Evolutionary conservation across 2,888 invertebrate genomes (phyloP).

Genomic region (Amphipoea lucens): DNA sequence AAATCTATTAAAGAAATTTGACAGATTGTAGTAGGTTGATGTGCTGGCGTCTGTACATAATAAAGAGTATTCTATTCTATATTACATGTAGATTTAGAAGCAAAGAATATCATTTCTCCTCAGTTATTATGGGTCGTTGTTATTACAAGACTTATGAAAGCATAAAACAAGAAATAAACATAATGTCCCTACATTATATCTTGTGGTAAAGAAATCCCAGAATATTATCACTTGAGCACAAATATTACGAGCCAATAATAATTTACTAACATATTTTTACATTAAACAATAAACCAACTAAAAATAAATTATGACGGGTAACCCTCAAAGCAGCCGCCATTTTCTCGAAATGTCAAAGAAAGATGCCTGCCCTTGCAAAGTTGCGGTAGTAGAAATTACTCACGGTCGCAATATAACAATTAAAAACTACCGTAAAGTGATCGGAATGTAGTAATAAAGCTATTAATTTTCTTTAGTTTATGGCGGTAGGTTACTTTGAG

Average conservation of each 20-base stretch:
- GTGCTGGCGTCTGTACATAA: too few species aligned
- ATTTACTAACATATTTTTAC: conserved; percentile 57
- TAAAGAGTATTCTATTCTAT: too few species aligned
- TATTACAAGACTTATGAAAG: not conserved
- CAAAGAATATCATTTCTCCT: not conserved
- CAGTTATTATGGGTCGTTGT: not conserved
- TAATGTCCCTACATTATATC: conserved; percentile 18
- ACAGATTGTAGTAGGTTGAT: too few species aligned
- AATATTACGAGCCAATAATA: conserved; percentile 48
- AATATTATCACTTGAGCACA: conserved; percentile 50
- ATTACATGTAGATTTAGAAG: not conserved
- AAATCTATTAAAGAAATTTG: too few species aligned
- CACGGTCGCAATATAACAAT: conserved; percentile 82
- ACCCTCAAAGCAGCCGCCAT: conserved; percentile 66
- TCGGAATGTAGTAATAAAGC: conserved; percentile 75
- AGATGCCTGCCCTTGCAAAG: conserved; percentile 72
- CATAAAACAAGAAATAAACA: conserved; percentile 25
- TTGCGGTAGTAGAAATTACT: conserved; percentile 81
- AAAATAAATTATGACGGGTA: conserved; percentile 64
- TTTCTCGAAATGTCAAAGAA: conserved; percentile 67
- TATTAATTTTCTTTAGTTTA: conserved; percentile 72
- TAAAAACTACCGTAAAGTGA: conserved; percentile 84
- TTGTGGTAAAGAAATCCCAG: conserved; percentile 39
- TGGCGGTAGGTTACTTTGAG: conserved; percentile 67
- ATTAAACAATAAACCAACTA: conserved; percentile 59